phyloP scores from a whole-genome alignment of 2,797 vertebrate species.

The Botia kubotai region DNA sequence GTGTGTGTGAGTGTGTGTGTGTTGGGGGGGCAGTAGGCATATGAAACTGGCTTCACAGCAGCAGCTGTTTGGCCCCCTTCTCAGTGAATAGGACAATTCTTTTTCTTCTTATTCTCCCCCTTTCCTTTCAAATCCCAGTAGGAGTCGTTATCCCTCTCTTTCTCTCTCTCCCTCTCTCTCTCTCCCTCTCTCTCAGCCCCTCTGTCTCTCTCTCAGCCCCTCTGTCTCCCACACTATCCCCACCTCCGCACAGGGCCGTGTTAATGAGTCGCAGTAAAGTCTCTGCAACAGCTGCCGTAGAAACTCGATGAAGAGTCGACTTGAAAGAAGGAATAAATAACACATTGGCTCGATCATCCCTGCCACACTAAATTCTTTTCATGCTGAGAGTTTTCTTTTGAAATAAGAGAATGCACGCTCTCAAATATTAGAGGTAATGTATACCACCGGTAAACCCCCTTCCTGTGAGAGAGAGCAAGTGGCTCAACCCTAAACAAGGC shows the following conservation, averaged over 20 bases:
- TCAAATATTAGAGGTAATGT: slow-evolving; percentile 59
- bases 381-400: slow-evolving; percentile 60
- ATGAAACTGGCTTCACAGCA: slow-evolving; percentile 73
- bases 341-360: slow-evolving; percentile 57
- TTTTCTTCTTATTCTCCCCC: slow-evolving; percentile 61
- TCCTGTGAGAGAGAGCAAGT: slow-evolving; percentile 62
- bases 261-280: slow-evolving; percentile 76
- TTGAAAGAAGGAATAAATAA: slow-evolving; percentile 62
- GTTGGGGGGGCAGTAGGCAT: slow-evolving; percentile 53
- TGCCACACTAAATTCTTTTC: slow-evolving; percentile 60
- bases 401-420: slow-evolving; percentile 58
- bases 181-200: not conserved
- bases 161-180: slow-evolving; percentile 63
- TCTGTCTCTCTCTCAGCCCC: slow-evolving; percentile 62
- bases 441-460: slow-evolving; percentile 59
- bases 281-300: slow-evolving; percentile 74
- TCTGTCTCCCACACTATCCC: slow-evolving; percentile 63
- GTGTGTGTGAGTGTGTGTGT: slow-evolving; percentile 69
- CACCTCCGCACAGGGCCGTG: slow-evolving; percentile 58
- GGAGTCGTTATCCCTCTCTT: slow-evolving; percentile 72
- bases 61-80: slow-evolving; percentile 80
- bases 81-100: slow-evolving; percentile 71
- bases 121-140: slow-evolving; percentile 68
- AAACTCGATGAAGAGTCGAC: slow-evolving; percentile 60
- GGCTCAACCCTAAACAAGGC: slow-evolving; percentile 57